phyloP scores from a whole-genome alignment of 2,797 vertebrate genomes.

The Mormyrus proboscirostris region DNA sequence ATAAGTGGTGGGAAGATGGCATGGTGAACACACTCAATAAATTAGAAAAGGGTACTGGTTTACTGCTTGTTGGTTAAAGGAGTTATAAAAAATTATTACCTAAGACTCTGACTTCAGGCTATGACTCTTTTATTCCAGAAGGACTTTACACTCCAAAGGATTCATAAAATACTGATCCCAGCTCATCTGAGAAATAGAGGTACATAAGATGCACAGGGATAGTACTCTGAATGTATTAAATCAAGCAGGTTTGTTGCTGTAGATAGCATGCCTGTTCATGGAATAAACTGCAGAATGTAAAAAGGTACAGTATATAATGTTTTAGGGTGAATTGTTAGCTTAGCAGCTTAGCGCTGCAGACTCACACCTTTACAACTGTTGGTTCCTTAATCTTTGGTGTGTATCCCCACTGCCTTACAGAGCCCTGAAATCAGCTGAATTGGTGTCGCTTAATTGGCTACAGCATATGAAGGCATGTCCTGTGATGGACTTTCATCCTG shows the following conservation, averaged over 20 bases:
- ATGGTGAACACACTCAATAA: not conserved
- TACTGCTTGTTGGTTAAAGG: not conserved
- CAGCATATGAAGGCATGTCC: not conserved
- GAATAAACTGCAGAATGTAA: not conserved
- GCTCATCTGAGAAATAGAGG: not conserved
- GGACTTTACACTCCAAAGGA: not conserved
- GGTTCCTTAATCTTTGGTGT: not conserved
- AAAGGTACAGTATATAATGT: not conserved
- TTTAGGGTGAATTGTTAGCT: not conserved
- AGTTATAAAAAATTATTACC: not conserved
- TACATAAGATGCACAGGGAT: not conserved
- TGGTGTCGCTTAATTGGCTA: no score
- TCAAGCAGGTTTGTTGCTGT: not conserved
- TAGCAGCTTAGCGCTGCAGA: not conserved
- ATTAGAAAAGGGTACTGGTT: not conserved
- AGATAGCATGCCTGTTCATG: not conserved
- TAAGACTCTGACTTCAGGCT: not conserved
- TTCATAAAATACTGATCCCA: not conserved
- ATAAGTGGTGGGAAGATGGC: not conserved
- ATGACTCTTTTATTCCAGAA: not conserved
- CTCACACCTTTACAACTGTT: not conserved
- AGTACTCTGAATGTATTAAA: not conserved
- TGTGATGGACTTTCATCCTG: not conserved
- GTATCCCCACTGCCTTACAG: no score
- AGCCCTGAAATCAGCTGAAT: no score